Conservation (phyloP, 2,888 invertebrate genomes). For the Cloeon dipterum region DNA sequence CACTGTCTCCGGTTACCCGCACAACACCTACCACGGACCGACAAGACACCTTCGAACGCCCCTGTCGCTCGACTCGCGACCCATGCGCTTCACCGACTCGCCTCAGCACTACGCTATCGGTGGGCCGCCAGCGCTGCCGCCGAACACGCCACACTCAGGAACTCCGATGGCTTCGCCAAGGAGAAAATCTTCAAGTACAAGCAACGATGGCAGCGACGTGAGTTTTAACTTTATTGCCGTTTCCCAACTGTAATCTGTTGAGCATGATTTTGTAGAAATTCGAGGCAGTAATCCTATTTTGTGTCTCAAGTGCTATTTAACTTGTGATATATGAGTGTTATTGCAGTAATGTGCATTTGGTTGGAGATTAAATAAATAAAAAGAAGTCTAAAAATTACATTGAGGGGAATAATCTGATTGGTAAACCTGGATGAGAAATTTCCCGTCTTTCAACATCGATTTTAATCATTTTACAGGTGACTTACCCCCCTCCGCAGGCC, state of each 20-base stretch:
- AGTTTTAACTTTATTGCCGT: constrained; percentile 6
- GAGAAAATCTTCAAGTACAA: constrained; percentile 43
- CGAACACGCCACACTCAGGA: constrained; percentile 6
- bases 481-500: constrained; percentile 6
- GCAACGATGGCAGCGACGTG: constrained; percentile 41
- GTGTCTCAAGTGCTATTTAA: too few relatives aligned
- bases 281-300: too few relatives aligned
- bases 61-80: constrained; percentile 21
- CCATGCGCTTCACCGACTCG: constrained; percentile 49
- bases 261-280: too few relatives aligned
- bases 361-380: too few relatives aligned
- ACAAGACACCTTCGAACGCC: constrained; percentile 46
- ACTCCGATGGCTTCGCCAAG: constrained; percentile 43
- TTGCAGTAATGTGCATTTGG: too few relatives aligned
- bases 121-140: constrained; percentile 16
- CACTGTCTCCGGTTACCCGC: constrained; percentile 34
- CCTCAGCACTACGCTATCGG: constrained; percentile 39
- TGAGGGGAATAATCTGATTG: background rate
- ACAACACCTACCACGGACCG: constrained; percentile 82
- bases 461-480: constrained; percentile 1
- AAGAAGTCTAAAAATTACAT: background rate
- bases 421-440: background rate
- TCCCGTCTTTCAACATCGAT: too few relatives aligned
- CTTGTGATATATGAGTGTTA: background rate
- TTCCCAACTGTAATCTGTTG: too few relatives aligned